These are phyloP conservation scores for Corynorhinus townsendii DNA, from an alignment of 2,113 vertebrate species.

Conservation along the genomic window DNA sequence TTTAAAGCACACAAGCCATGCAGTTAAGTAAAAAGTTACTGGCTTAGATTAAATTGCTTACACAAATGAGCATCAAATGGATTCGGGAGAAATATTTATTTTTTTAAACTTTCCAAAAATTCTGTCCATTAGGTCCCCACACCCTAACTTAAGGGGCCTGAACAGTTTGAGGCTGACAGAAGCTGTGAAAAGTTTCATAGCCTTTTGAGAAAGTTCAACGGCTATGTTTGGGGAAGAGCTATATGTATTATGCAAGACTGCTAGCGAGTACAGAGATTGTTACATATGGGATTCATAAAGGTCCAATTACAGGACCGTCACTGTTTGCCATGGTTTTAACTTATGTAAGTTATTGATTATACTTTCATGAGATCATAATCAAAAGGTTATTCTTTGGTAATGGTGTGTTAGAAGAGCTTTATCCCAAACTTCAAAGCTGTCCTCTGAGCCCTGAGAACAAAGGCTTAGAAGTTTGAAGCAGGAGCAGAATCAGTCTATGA, in stretches of 20 bases:
- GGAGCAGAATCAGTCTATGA: conserved; percentile 81
- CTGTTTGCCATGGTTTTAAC: conserved; percentile 82
- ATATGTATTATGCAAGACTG: conserved; percentile 64
- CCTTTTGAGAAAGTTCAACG: conserved; percentile 68
- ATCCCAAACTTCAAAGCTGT: conserved; percentile 89
- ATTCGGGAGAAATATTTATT: conserved; percentile 9
- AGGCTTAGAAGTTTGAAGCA: conserved; percentile 82
- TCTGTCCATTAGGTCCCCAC: neutral
- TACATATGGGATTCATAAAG: conserved; percentile 83
- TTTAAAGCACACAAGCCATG: conserved; percentile 26
- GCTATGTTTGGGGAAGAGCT: conserved; percentile 60
- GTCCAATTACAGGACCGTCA: conserved; percentile 80
- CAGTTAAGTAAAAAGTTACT: conserved; percentile 39
- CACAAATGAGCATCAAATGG: neutral
- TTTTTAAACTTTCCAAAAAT: conserved; percentile 41
- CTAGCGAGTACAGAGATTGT: conserved; percentile 63
- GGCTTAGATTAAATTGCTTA: conserved; percentile 35
- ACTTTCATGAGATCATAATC: conserved; percentile 90
- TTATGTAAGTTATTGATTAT: conserved; percentile 84
- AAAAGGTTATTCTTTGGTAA: conserved; percentile 85
- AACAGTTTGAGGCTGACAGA: conserved; percentile 62
- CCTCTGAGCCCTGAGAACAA: conserved; percentile 85
- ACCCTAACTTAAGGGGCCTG: neutral
- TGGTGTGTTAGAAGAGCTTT: conserved; percentile 85
- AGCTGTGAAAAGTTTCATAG: conserved; percentile 73